These are phyloP conservation scores for Drosophila quadrilineata DNA, from an alignment of 1,140 invertebrate genomes.

Conservation along the genomic window DNA sequence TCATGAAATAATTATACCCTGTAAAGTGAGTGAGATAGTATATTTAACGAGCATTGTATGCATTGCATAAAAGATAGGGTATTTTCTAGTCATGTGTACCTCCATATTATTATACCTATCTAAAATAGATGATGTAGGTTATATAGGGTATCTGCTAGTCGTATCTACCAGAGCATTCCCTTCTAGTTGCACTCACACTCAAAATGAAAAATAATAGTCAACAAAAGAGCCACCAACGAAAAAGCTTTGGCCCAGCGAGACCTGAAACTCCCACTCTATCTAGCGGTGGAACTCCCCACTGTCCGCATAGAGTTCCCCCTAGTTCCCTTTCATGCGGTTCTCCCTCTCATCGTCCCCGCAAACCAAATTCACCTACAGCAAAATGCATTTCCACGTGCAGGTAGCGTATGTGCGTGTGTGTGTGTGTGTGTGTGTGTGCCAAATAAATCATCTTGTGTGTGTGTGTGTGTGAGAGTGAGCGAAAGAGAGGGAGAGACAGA, in stretches of 20 bases:
- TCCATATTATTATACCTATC: too few relatives aligned
- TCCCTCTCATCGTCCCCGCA: neutral
- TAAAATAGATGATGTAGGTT: too few relatives aligned
- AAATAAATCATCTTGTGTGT: slow-evolving; percentile 75
- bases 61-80: neutral
- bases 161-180: too few relatives aligned
- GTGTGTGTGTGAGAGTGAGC: slow-evolving; percentile 5
- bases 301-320: neutral
- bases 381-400: slow-evolving; percentile 62
- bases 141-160: too few relatives aligned
- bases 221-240: slow-evolving; percentile 71
- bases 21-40: neutral
- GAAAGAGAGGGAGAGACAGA: slow-evolving; percentile 51
- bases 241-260: slow-evolving; percentile 48
- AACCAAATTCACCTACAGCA: slow-evolving; percentile 42
- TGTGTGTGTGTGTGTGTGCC: slow-evolving; percentile 54
- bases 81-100: neutral
- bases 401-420: slow-evolving; percentile 37
- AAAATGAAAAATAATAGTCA: slow-evolving; percentile 77
- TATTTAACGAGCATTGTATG: neutral
- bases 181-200: slow-evolving; percentile 15
- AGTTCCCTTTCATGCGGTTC: neutral
- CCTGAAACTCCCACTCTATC: too few relatives aligned
- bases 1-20: slow-evolving; percentile 52
- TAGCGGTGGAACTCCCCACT: neutral